phyloP scores from a whole-genome alignment of 2,113 vertebrate genomes.

The Pseudopipra pipra region DNA sequence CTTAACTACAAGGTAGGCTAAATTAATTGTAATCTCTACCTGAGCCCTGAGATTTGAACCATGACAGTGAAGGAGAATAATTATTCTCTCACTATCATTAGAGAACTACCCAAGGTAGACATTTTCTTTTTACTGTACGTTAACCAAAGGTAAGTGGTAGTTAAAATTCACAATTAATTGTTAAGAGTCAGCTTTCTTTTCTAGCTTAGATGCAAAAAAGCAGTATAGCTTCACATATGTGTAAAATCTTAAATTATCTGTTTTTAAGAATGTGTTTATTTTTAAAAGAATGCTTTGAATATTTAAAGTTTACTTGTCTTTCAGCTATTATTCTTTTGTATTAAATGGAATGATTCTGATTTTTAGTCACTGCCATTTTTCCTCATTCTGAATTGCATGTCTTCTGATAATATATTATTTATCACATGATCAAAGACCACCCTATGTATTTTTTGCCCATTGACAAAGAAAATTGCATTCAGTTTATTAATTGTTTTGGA shows the following conservation, averaged over 20 bases:
- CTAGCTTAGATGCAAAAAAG: slow-evolving; percentile 32
- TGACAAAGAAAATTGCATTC: background rate
- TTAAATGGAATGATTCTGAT: background rate
- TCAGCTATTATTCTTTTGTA: background rate
- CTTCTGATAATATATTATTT: background rate
- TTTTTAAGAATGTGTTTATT: slow-evolving; percentile 11
- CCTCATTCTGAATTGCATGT: background rate
- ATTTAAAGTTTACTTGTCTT: background rate
- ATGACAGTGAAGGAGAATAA: slow-evolving; percentile 42
- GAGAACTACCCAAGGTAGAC: slow-evolving; percentile 41
- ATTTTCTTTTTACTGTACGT: slow-evolving; percentile 62
- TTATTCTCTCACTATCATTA: slow-evolving; percentile 21
- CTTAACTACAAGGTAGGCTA: background rate
- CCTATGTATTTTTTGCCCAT: background rate
- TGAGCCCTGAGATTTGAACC: slow-evolving; percentile 38
- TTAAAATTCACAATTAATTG: slow-evolving; percentile 65
- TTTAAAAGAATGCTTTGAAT: background rate
- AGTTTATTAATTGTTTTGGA: background rate
- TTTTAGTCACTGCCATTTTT: background rate
- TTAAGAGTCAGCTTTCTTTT: slow-evolving; percentile 53
- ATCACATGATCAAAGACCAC: background rate
- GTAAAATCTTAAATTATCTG: slow-evolving; percentile 16
- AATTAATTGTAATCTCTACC: slow-evolving; percentile 22
- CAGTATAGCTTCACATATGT: background rate
- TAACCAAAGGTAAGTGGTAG: slow-evolving; percentile 55